Conservation (phyloP, 2,888 invertebrate species). For the Thereva unica region DNA sequence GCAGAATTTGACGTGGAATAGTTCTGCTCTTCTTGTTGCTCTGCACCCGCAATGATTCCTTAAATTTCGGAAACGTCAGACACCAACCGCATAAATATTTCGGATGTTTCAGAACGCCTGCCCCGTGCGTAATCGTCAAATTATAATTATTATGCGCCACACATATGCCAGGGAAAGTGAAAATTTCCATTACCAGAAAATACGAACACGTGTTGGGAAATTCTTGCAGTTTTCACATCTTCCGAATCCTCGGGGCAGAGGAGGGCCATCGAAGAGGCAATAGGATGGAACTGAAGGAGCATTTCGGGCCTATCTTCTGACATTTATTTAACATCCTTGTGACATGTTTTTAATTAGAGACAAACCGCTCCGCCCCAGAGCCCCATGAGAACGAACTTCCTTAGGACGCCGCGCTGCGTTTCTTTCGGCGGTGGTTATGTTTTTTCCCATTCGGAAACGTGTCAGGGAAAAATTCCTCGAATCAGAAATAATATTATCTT, state of each 20-base stretch:
- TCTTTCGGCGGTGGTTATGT: neutral
- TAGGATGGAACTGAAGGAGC: neutral
- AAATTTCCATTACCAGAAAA: conserved; percentile 3
- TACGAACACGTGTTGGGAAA: conserved; percentile 25
- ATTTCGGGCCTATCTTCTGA: neutral
- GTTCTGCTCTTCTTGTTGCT: no score
- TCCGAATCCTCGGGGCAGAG: neutral
- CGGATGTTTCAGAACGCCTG: conserved; percentile 27
- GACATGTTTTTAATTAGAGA: conserved; percentile 35
- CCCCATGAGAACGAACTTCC: conserved; percentile 26
- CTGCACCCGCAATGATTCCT: no score
- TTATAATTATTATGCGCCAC: conserved; percentile 20
- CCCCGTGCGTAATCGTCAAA: conserved; percentile 28
- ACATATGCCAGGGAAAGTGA: conserved; percentile 22
- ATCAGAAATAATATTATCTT: no score
- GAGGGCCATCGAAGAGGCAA: no score
- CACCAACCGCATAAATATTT: neutral
- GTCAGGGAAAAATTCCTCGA: no score
- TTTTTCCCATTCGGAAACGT: no score
- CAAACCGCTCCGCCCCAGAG: neutral
- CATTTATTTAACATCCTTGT: conserved; percentile 9
- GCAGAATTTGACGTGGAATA: no score
- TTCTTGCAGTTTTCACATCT: conserved; percentile 3
- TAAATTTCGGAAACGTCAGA: no score
- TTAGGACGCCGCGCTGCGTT: conserved; percentile 6